Evolutionary conservation across 1,140 invertebrate species (phyloP).

Genomic region (Euura saliciscinereae): DNA sequence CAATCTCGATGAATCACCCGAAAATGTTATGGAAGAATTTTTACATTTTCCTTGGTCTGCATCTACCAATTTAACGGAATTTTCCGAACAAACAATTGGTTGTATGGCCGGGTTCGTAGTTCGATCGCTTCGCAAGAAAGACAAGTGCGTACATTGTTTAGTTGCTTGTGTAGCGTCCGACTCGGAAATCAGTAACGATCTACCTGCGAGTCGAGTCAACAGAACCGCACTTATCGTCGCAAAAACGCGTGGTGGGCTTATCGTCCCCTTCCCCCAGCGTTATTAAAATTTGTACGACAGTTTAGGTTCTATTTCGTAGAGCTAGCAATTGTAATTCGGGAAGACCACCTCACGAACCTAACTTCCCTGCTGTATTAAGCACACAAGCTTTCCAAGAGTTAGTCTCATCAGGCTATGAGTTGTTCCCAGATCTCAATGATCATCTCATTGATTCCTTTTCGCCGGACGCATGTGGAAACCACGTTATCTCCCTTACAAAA

Average conservation of each 20-base stretch:
- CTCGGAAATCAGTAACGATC: no score
- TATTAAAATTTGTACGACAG: neutral
- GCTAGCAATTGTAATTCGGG: neutral
- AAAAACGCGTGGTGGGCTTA: neutral
- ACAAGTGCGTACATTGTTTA: neutral
- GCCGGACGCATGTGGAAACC: neutral
- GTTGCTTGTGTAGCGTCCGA: neutral
- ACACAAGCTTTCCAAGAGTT: neutral
- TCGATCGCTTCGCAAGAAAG: neutral
- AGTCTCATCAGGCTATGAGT: neutral
- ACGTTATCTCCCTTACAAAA: neutral
- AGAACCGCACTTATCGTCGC: neutral
- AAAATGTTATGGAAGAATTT: neutral
- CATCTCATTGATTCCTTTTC: neutral
- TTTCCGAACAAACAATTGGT: neutral
- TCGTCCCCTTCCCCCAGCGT: neutral
- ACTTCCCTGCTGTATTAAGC: neutral
- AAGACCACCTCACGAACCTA: neutral
- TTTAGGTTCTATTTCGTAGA: neutral
- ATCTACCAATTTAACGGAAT: neutral
- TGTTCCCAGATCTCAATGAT: neutral
- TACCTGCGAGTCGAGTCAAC: neutral
- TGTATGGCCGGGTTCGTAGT: neutral
- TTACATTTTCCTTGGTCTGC: neutral
- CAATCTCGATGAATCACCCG: neutral